These are phyloP conservation scores for Subanguina moxae DNA, from an alignment of 1,140 invertebrate genomes.

Conservation along the genomic window DNA sequence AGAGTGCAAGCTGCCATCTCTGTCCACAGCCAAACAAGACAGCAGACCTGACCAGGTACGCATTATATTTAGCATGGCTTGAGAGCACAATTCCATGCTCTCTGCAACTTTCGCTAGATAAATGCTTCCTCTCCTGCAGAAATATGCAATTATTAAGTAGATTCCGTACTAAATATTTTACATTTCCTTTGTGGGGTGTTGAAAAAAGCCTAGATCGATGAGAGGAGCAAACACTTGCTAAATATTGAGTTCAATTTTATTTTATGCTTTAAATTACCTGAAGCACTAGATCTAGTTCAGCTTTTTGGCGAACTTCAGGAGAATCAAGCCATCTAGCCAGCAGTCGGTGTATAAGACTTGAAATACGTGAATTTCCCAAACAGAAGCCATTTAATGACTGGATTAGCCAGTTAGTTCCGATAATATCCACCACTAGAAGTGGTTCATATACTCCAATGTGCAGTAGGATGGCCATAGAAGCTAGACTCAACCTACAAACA, in stretches of 20 bases:
- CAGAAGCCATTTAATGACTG: slow-evolving; percentile 3
- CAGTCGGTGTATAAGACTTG: slow-evolving; percentile 2
- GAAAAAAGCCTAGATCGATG: slow-evolving; percentile 34
- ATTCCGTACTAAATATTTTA: neutral
- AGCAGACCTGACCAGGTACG: slow-evolving; percentile 34
- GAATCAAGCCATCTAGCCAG: slow-evolving; percentile 30
- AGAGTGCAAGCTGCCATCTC: neutral
- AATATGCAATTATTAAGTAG: too few relatives aligned
- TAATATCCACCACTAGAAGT: slow-evolving; percentile 14
- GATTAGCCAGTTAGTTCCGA: slow-evolving; percentile 33
- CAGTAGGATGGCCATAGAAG: slow-evolving; percentile 24
- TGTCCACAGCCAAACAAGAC: slow-evolving; percentile 17
- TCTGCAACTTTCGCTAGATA: neutral
- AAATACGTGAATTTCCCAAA: neutral
- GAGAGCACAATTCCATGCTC: slow-evolving; percentile 25
- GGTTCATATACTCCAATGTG: slow-evolving; percentile 25
- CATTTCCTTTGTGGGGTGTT: slow-evolving; percentile 16
- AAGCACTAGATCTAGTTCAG: slow-evolving; percentile 28
- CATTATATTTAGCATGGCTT: slow-evolving; percentile 23
- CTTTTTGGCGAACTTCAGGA: slow-evolving; percentile 23
- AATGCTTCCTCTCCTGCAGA: neutral
- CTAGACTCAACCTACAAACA: slow-evolving; percentile 12
- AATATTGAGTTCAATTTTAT: slow-evolving; percentile 2
- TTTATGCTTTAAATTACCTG: slow-evolving; percentile 19
- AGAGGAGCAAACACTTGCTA: slow-evolving; percentile 37